Percentiles rank a stretch among this genome's conserved stretches.
These are phyloP conservation scores for Paraplagusia blochii DNA, from an alignment of 2,113 vertebrate species.

Conservation along the genomic window DNA sequence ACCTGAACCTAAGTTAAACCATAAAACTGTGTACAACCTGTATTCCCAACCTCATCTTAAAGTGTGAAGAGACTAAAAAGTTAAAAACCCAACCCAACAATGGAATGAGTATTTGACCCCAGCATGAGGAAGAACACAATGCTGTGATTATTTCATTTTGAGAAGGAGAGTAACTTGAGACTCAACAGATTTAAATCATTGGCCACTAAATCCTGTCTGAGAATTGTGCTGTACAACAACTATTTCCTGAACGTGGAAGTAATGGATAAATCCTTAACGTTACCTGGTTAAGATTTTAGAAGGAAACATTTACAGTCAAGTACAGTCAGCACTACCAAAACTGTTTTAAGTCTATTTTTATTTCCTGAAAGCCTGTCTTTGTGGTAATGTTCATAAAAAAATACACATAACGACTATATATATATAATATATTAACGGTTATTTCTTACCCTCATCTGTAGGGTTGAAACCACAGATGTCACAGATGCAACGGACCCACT, in stretches of 20 bases:
- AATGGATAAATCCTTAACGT: no score
- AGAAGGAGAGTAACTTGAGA: slow-evolving; percentile 57
- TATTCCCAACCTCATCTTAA: no score
- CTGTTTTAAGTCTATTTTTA: no score
- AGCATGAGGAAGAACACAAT: slow-evolving; percentile 48
- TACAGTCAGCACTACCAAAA: no score
- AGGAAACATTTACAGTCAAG: no score
- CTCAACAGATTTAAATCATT: slow-evolving; percentile 51
- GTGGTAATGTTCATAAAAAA: not conserved
- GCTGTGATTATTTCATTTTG: slow-evolving; percentile 58
- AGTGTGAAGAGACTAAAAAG: no score
- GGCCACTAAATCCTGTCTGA: slow-evolving; percentile 49
- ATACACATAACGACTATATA: not conserved
- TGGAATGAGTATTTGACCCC: slow-evolving; percentile 27
- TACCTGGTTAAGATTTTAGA: no score
- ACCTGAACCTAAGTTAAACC: no score
- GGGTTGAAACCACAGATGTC: slow-evolving; percentile 99
- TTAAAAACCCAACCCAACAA: not conserved
- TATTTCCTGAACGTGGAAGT: not conserved
- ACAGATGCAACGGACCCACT: slow-evolving; percentile 98
- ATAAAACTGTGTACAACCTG: no score
- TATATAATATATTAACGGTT: not conserved
- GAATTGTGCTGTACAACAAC: slow-evolving; percentile 42
- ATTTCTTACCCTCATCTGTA: slow-evolving; percentile 89
- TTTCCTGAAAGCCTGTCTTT: not conserved